phyloP scores from a whole-genome alignment of 2,113 vertebrate genomes.

The Rhinolophus sinicus region DNA sequence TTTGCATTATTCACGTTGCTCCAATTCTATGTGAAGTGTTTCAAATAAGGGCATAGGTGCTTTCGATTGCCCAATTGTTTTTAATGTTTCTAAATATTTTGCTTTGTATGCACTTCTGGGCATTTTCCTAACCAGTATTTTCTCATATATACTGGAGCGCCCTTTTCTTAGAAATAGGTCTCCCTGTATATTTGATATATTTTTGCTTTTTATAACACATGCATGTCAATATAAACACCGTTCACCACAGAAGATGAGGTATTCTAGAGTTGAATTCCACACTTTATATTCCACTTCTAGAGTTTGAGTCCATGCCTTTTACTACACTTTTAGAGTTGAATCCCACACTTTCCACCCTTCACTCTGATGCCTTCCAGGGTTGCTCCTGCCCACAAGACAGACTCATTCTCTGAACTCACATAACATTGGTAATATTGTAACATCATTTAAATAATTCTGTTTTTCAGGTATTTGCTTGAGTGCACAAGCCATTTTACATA shows the following conservation, averaged over 20 bases:
- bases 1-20: accelerated
- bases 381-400: neutral
- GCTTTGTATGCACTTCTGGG: accelerated
- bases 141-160: accelerated
- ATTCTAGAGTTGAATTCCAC: neutral
- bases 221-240: neutral
- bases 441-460: neutral
- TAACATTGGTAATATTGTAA: too few species aligned
- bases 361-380: neutral
- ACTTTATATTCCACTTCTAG: too few species aligned
- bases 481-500: accelerated
- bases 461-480: neutral
- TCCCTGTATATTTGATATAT: neutral
- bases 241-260: neutral
- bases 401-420: neutral
- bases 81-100: neutral
- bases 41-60: neutral
- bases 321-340: neutral
- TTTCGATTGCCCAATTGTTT: neutral
- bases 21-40: too few species aligned
- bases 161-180: neutral
- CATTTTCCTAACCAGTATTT: neutral
- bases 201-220: neutral
- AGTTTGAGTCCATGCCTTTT: neutral
- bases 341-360: neutral